A percentile compares a stretch with the other conserved stretches of the same genome.
Evolutionary conservation across 2,113 vertebrate genomes (phyloP).

Genomic region (Sinocyclocheilus rhinocerous): DNA sequence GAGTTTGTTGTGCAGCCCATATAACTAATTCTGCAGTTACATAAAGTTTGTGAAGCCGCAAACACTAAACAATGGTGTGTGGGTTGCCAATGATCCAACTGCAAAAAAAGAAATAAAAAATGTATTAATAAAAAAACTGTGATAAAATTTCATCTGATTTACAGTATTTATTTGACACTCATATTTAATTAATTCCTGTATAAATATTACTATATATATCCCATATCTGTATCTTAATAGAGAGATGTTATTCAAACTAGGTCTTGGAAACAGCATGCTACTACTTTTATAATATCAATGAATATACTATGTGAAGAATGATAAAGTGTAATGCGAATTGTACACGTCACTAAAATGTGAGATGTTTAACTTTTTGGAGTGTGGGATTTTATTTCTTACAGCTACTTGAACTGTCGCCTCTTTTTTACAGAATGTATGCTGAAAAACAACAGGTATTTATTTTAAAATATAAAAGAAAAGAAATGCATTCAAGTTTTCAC

Average conservation of each 20-base stretch:
- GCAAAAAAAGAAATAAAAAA: background rate
- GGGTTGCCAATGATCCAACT: background rate
- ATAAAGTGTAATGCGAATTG: background rate
- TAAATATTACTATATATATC: no score
- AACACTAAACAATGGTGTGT: background rate
- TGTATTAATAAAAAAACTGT: background rate
- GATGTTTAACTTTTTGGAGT: background rate
- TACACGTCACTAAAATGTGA: background rate
- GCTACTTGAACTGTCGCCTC: background rate
- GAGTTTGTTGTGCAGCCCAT: background rate
- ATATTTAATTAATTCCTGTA: background rate
- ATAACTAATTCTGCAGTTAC: background rate
- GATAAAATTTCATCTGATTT: background rate
- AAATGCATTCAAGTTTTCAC: background rate
- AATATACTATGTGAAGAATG: background rate
- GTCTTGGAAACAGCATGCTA: background rate
- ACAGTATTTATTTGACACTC: background rate
- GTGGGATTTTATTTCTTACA: background rate
- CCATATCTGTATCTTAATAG: background rate
- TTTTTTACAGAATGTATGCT: background rate
- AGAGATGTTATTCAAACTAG: no score
- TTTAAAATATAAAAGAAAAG: background rate
- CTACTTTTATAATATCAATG: no score
- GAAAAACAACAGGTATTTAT: background rate
- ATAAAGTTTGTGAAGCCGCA: background rate